phyloP scores from a whole-genome alignment of 2,113 vertebrate species.

The Prochilodus magdalenae region DNA sequence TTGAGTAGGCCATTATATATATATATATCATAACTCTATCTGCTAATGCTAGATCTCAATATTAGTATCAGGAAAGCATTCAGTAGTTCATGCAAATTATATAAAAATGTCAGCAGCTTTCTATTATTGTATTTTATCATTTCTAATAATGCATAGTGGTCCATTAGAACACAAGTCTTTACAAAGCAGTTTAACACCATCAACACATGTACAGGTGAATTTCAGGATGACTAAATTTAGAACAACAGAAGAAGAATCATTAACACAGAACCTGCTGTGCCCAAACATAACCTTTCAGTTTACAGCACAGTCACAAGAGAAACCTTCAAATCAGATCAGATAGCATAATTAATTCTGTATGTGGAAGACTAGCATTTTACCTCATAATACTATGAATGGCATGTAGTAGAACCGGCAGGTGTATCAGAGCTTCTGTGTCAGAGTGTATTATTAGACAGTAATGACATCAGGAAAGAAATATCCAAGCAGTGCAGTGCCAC shows the following conservation, averaged over 20 bases:
- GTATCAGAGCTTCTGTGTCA: neutral
- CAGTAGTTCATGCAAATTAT: no score
- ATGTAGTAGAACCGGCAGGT: neutral
- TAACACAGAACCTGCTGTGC: neutral
- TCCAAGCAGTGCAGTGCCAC: constrained; percentile 22
- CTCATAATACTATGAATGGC: neutral
- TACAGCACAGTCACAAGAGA: neutral
- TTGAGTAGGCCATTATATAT: no score
- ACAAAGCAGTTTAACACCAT: neutral
- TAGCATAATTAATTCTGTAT: neutral
- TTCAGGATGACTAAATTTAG: neutral
- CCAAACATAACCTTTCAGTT: neutral
- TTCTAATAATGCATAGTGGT: no score
- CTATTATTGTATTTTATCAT: no score
- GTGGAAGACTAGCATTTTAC: neutral
- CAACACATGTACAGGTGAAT: neutral
- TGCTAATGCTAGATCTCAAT: no score
- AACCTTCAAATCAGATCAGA: neutral
- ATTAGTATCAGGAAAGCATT: no score
- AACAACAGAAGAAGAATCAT: neutral
- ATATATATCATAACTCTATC: no score
- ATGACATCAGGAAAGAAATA: constrained; percentile 43
- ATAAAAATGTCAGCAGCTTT: no score
- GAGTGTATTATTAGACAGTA: constrained; percentile 32
- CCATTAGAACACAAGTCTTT: no score